These are phyloP conservation scores for Drosophila equinoxialis DNA, from an alignment of 1,140 invertebrate species.

Conservation along the genomic window DNA sequence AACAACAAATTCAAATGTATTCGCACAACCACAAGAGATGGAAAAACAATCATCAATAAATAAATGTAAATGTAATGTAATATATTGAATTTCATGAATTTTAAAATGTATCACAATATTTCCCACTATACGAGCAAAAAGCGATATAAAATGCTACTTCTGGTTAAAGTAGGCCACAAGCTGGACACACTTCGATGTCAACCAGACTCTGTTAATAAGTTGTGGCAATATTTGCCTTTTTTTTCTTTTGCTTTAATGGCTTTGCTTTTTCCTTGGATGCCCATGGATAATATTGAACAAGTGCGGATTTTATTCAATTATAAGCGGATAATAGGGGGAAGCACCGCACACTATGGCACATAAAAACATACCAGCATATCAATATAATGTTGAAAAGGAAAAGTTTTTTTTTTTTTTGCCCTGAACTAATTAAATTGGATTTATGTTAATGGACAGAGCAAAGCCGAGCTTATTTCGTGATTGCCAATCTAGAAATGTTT, in stretches of 20 bases:
- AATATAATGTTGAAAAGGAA: conserved; percentile 4
- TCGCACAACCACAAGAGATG: conserved; percentile 44
- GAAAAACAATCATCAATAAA: conserved; percentile 48
- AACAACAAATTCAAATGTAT: conserved; percentile 26
- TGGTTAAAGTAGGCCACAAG: conserved; percentile 7
- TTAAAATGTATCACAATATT: neutral
- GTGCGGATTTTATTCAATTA: conserved; percentile 13
- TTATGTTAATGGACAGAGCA: conserved; percentile 20
- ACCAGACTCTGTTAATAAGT: neutral
- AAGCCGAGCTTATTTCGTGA: conserved; percentile 13
- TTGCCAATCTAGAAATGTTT: conserved; percentile 4
- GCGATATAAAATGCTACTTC: neutral
- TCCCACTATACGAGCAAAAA: neutral
- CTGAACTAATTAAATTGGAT: conserved; percentile 29
- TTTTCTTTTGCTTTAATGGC: neutral
- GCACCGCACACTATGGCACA: neutral
- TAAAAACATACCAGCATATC: neutral
- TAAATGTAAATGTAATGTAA: conserved; percentile 10
- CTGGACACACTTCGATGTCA: neutral
- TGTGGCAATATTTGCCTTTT: conserved; percentile 14
- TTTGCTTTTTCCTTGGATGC: neutral
- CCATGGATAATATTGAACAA: neutral
- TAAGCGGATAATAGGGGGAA: conserved; percentile 14
- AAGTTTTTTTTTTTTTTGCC: neutral
- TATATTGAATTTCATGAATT: neutral